Evolutionary conservation across 1,140 invertebrate genomes (phyloP), one percentile per base, ranked within the genome.

Genomic region (Argopecten irradians): DNA sequence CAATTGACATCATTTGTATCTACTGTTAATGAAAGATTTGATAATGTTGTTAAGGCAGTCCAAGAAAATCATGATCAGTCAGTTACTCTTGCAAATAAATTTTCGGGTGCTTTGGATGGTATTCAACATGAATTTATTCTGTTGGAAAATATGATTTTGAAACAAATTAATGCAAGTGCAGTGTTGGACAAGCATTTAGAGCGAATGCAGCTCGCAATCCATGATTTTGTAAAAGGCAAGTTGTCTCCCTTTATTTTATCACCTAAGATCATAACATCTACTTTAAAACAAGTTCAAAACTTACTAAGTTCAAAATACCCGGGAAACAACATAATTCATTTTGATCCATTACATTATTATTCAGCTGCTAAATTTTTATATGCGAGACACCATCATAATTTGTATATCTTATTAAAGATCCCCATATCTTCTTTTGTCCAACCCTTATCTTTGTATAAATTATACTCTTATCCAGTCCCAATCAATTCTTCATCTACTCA

Each of bases 211-310:
- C 5, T 36, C n/a, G 34, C 35, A 39, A 43, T 88, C n/a, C 33
- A 88, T 83, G 46, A 90, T 28, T 22, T 88, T 22, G 35, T 82
- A 16, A 82, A 82, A 83, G 86, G 86, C 16, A 87, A 87, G 22
- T 82, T 87, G 32, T 82, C 86, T 46, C 86, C 33, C 32, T 87
- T 87, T 43, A 33, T 87, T 82, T 82, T 34, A 5, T 82, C 43
- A 22, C 86, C 28, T 43, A 43, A 82, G 34, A 35, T 16, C n/a
- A 28, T 35, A 2, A 34, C 14, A 16, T 34, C n/a, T 16, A 82
- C 46, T 14, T 7, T 87, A 3, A 16, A 87, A 83, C 86, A 87
- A 28, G 34, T 83, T 16, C 86, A 87, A 33, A 82, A 55, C 33
- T 82, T 82, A 13, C n/a, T 87, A 34, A 28, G 39, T 22, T n/a